phyloP scores from a whole-genome alignment of 2,888 invertebrate species.

The Lithophane leautieri region DNA sequence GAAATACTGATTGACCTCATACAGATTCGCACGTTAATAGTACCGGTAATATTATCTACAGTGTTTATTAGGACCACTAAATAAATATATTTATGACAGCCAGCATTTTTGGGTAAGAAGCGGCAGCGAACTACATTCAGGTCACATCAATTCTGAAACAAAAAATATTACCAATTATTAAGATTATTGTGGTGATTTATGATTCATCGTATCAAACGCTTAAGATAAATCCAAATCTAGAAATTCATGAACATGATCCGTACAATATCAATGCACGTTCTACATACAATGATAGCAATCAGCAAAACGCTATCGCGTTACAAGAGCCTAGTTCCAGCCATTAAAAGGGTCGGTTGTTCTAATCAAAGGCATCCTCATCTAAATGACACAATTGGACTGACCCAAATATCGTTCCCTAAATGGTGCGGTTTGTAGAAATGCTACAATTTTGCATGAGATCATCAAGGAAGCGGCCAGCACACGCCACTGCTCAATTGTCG shows the following conservation, averaged over 20 bases:
- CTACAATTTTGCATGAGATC: slow-evolving; percentile 78
- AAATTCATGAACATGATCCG: not conserved
- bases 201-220: slow-evolving; percentile 1
- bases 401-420: slow-evolving; percentile 73
- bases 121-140: not conserved
- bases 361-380: slow-evolving; percentile 65
- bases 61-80: not conserved
- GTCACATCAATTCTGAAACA: not conserved
- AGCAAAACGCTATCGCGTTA: slow-evolving; percentile 55
- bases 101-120: not conserved
- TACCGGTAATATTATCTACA: not conserved
- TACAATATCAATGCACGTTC: slow-evolving; percentile 17
- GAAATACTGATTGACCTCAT: slow-evolving; percentile 5
- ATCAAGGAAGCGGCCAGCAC: slow-evolving; percentile 75
- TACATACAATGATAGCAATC: slow-evolving; percentile 11
- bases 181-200: not conserved
- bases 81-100: not conserved
- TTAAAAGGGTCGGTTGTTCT: slow-evolving; percentile 64
- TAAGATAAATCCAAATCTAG: slow-evolving; percentile 22
- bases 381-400: slow-evolving; percentile 71
- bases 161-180: not conserved
- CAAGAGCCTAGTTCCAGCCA: slow-evolving; percentile 46
- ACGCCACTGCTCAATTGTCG: slow-evolving; percentile 71
- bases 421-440: slow-evolving; percentile 72
- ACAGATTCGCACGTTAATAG: not conserved